Evolutionary conservation across 2,888 invertebrate genomes (phyloP).

Genomic region (Epinotia brunnichana): DNA sequence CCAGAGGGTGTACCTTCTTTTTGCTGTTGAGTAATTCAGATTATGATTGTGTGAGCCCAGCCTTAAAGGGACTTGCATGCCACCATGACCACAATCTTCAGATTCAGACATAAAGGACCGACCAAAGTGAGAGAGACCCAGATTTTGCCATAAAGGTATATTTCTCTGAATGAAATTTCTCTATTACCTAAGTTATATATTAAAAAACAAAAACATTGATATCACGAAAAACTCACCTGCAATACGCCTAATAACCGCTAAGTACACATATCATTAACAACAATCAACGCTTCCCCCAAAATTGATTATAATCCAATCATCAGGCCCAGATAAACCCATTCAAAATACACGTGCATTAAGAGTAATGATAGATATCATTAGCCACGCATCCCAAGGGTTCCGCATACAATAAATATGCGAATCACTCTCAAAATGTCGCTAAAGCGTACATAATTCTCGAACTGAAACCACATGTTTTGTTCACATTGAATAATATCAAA

Average conservation of each 20-base stretch:
- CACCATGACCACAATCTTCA: too few species aligned
- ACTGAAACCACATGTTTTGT: constrained; percentile 77
- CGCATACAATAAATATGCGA: constrained; percentile 66
- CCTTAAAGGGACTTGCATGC: too few species aligned
- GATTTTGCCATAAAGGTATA: too few species aligned
- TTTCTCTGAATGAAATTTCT: too few species aligned
- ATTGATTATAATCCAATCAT: constrained; percentile 39
- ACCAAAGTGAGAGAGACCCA: too few species aligned
- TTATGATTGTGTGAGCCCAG: too few species aligned
- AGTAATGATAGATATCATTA: constrained; percentile 69
- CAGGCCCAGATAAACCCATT: constrained; percentile 50
- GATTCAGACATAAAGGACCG: too few species aligned
- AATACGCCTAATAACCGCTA: constrained; percentile 19
- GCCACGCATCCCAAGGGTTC: constrained; percentile 59
- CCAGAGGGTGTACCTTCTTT: too few species aligned
- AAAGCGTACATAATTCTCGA: constrained; percentile 74
- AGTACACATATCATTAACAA: constrained; percentile 39
- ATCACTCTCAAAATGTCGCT: constrained; percentile 79
- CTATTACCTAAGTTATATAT: too few species aligned
- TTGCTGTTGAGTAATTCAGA: too few species aligned
- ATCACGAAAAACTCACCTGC: constrained; percentile 23
- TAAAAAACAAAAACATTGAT: background rate
- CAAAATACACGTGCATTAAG: constrained; percentile 68
- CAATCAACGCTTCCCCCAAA: constrained; percentile 42
- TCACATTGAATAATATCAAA: constrained; percentile 76